Conservation (phyloP, 2,888 invertebrate species). For the Eristalis pertinax region DNA sequence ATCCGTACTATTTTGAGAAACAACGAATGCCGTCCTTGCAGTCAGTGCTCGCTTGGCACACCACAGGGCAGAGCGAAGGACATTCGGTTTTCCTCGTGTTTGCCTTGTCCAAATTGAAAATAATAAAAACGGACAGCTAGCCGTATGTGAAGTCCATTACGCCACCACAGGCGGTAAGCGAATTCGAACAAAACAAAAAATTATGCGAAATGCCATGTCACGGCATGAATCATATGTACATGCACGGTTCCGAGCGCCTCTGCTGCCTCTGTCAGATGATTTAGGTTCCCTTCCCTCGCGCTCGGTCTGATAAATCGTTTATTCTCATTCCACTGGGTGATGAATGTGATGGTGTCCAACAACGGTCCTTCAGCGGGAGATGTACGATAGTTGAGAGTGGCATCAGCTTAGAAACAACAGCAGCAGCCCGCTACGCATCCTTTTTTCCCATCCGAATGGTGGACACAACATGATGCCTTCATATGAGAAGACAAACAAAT, state of each 20-base stretch:
- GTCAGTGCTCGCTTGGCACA: neutral
- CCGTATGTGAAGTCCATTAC: slow-evolving; percentile 19
- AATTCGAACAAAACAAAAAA: slow-evolving; percentile 14
- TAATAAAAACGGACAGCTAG: slow-evolving; percentile 42
- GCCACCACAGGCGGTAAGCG: slow-evolving; percentile 27
- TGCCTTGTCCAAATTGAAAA: slow-evolving; percentile 26
- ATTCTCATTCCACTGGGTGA: slow-evolving; percentile 54
- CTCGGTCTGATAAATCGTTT: slow-evolving; percentile 39
- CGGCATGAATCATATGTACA: slow-evolving; percentile 30
- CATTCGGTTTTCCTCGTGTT: slow-evolving; percentile 2
- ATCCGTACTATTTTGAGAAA: neutral
- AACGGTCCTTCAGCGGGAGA: slow-evolving; percentile 10
- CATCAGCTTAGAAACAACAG: slow-evolving; percentile 4
- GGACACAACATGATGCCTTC: slow-evolving; percentile 18
- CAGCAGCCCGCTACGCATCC: slow-evolving; percentile 19
- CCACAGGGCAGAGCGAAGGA: slow-evolving; percentile 18
- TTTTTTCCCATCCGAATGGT: neutral
- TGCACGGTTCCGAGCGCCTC: slow-evolving; percentile 12
- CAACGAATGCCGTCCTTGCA: neutral
- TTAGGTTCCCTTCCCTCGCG: slow-evolving; percentile 24
- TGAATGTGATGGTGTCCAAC: slow-evolving; percentile 39
- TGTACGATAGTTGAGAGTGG: neutral
- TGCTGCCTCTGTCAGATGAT: slow-evolving; percentile 35
- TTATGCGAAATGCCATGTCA: slow-evolving; percentile 15
- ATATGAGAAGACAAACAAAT: slow-evolving; percentile 28